Percentiles rank a stretch among this genome's conserved stretches.
Evolutionary conservation across 2,888 invertebrate species (phyloP).

Genomic region (Scelioninae gen. 2): DNA sequence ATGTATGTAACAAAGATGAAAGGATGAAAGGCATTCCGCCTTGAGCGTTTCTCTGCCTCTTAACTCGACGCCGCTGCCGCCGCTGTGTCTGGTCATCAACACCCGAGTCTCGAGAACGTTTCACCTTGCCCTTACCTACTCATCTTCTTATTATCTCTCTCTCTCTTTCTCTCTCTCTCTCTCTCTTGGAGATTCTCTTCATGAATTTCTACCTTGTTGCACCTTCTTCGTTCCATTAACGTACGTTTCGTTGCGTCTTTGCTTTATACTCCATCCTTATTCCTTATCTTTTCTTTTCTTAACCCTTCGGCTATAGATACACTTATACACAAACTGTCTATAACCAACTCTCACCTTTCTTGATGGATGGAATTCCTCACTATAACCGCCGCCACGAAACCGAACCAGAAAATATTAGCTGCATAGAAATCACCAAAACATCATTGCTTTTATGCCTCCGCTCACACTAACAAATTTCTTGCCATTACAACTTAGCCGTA

Average conservation of each 20-base stretch:
- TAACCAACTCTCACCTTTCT: slow-evolving; percentile 64
- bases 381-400: slow-evolving; percentile 63
- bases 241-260: slow-evolving; percentile 47
- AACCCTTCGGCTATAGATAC: slow-evolving; percentile 62
- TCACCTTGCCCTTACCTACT: slow-evolving; percentile 62
- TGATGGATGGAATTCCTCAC: slow-evolving; percentile 69
- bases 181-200: slow-evolving; percentile 53
- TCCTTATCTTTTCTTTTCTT: slow-evolving; percentile 53
- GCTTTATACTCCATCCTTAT: slow-evolving; percentile 46
- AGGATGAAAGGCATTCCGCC: slow-evolving; percentile 74
- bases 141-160: slow-evolving; percentile 59
- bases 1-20: slow-evolving; percentile 68
- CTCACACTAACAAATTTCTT: slow-evolving; percentile 43
- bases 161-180: slow-evolving; percentile 57
- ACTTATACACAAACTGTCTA: slow-evolving; percentile 64
- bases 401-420: slow-evolving; percentile 67
- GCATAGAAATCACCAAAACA: slow-evolving; percentile 61
- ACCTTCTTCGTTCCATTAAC: slow-evolving; percentile 54
- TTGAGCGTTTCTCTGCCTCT: slow-evolving; percentile 64
- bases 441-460: slow-evolving; percentile 51
- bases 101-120: slow-evolving; percentile 65
- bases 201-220: slow-evolving; percentile 58
- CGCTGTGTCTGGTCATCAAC: slow-evolving; percentile 71
- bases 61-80: slow-evolving; percentile 65
- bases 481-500: slow-evolving; percentile 32